phyloP scores from a whole-genome alignment of 2,888 invertebrate genomes.

The Bursaphelenchus okinawaensis region DNA sequence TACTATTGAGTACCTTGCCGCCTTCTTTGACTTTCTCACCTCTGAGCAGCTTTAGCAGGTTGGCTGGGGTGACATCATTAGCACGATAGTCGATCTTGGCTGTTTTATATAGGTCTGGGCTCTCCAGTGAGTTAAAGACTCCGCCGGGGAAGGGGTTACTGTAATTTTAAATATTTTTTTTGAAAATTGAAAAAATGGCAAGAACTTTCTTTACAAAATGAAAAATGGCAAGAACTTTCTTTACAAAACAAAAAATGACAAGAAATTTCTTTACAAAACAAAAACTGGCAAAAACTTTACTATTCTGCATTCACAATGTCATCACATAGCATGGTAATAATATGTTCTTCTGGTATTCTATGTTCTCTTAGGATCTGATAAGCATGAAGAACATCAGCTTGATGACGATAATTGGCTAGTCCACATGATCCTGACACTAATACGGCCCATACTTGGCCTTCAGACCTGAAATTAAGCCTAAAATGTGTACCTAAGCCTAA shows the following conservation, averaged over 20 bases:
- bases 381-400: slow-evolving; percentile 66
- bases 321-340: slow-evolving; percentile 66
- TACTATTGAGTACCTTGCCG: not conserved
- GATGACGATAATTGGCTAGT: slow-evolving; percentile 65
- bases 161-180: too few species aligned
- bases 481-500: too few species aligned
- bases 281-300: slow-evolving; percentile 35
- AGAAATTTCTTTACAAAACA: not conserved
- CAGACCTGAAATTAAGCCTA: too few species aligned
- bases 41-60: not conserved
- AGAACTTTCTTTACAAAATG: not conserved
- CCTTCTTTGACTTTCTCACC: too few species aligned
- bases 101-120: not conserved
- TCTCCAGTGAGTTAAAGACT: not conserved
- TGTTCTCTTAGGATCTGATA: slow-evolving; percentile 63
- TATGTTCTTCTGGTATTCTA: slow-evolving; percentile 64
- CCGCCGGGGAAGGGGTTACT: not conserved
- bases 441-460: slow-evolving; percentile 64
- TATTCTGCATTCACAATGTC: slow-evolving; percentile 63
- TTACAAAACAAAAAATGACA: not conserved
- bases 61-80: not conserved
- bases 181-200: too few species aligned
- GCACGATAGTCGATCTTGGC: not conserved
- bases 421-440: slow-evolving; percentile 65
- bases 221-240: too few species aligned